Conservation (phyloP, 1,140 invertebrate genomes). For the Stenopsyche tienmushanensis region DNA sequence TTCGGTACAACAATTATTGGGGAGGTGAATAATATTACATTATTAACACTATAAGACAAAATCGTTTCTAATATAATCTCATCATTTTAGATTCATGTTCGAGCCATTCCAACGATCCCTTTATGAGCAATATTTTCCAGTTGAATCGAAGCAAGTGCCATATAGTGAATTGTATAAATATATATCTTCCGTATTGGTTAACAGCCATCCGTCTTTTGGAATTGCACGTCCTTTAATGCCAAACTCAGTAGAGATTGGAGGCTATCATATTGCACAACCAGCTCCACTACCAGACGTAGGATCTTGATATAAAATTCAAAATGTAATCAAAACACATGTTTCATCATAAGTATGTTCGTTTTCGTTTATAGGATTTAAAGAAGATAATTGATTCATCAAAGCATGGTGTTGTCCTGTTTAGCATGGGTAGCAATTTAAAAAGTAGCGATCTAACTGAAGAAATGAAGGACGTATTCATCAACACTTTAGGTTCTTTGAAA, state of each 20-base stretch:
- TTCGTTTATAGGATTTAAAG: conserved; percentile 26
- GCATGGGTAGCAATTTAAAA: conserved; percentile 25
- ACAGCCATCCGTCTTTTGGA: conserved; percentile 36
- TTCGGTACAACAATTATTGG: neutral
- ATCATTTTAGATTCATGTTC: conserved; percentile 16
- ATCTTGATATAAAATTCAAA: neutral
- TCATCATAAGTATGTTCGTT: no score
- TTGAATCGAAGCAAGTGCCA: conserved; percentile 28
- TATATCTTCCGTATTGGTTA: conserved; percentile 19
- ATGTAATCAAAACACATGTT: neutral
- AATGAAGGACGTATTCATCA: neutral
- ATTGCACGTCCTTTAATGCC: conserved; percentile 28
- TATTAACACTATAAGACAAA: neutral
- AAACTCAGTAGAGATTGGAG: conserved; percentile 34
- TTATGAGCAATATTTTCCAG: conserved; percentile 30
- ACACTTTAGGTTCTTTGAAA: neutral
- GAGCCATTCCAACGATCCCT: conserved; percentile 6
- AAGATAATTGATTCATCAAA: neutral
- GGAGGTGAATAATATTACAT: no score
- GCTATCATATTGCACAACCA: conserved; percentile 31
- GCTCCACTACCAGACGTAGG: conserved; percentile 33
- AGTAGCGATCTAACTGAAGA: neutral
- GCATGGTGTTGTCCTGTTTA: conserved; percentile 17
- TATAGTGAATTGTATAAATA: conserved; percentile 21
- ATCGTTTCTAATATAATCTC: neutral